Base-by-base conservation (phyloP, 2,797 vertebrate genomes). In the Melanogrammus aeglefinus region DNA sequence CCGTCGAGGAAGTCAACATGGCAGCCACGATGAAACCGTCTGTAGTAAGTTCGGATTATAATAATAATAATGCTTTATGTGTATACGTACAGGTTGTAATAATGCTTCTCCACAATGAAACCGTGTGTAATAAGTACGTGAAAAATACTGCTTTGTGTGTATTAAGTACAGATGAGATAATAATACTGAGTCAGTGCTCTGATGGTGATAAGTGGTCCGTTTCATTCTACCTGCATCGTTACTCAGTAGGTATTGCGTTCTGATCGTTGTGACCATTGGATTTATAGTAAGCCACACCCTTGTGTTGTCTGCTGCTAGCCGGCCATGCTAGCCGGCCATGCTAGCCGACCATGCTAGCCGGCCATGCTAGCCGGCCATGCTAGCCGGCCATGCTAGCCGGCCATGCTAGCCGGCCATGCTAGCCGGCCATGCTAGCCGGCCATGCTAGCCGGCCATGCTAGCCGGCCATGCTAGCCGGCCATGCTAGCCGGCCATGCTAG, bases 1-100 rank as follows among this genome's bases (percentile, higher is more conserved):
- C 77, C 78, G 72, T 7, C 76, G 86, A 92, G 72, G 86, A 89
- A 90, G 82, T 5, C 76, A 92, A 83, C 76, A 97, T 97, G 96
- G 96, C 96, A 36, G 93, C 95, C 86, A 94, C 94, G 81, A 94
- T 95, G 93, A 97, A 96, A 92, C 94, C 94, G 87, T 57, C 84
- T 71, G 95, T 95, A 83, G 96, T 96, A 88, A 95, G 94, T 85
- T 75, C 47, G 1, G 75, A 47, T 10, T 3, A 33, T 33, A 33
- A 47, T 10, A 72, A 0, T 27, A 8, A 9, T 5, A 38, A 4
- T 39, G 38, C 38, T 39, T 44, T 44, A 44, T 44, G 8, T 39
- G 38, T 10, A 39, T 96, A 88, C 94, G 94, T 85, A 76, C 47
- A 6, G 74, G 24, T 10, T 69, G 0, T 27, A 8, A 9, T 4